Percentiles rank a stretch among this genome's conserved stretches.
phyloP scores from a whole-genome alignment of 2,888 invertebrate genomes.

The Mechanitis mazaeus region DNA sequence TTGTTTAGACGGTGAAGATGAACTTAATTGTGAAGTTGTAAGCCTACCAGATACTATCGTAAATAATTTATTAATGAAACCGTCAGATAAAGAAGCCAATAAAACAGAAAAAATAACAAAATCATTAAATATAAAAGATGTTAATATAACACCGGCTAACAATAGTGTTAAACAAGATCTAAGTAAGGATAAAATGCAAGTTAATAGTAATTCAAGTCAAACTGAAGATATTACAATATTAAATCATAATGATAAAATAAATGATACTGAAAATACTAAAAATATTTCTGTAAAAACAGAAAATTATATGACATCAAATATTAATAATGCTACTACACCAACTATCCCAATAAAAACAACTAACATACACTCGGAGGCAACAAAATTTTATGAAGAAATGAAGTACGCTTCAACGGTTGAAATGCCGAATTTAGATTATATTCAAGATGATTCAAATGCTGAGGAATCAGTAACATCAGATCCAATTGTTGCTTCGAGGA shows the following conservation, averaged over 20 bases:
- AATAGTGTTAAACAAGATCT: neutral
- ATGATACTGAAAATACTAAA: neutral
- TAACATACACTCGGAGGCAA: conserved; percentile 11
- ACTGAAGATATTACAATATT: neutral
- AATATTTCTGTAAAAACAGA: conserved; percentile 3
- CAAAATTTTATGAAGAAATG: conserved; percentile 31
- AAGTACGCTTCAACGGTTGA: conserved; percentile 44
- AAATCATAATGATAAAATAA: neutral
- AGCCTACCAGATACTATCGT: conserved; percentile 26
- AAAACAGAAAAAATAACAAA: conserved; percentile 10
- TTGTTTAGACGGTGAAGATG: conserved; percentile 89
- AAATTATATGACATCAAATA: neutral
- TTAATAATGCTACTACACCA: neutral
- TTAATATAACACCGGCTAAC: neutral
- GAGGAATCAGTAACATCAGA: conserved; percentile 39
- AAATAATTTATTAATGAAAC: conserved; percentile 13
- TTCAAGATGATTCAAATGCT: conserved; percentile 30
- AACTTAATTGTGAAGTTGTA: conserved; percentile 77
- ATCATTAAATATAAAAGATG: conserved; percentile 6
- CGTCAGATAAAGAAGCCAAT: conserved; percentile 26
- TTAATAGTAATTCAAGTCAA: neutral
- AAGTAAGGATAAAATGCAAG: neutral
- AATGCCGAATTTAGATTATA: conserved; percentile 35
- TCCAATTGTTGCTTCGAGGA: conserved; percentile 27
- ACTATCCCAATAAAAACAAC: neutral